These are phyloP conservation scores for Macrophya annulata DNA, from an alignment of 2,888 invertebrate genomes.

Conservation along the genomic window DNA sequence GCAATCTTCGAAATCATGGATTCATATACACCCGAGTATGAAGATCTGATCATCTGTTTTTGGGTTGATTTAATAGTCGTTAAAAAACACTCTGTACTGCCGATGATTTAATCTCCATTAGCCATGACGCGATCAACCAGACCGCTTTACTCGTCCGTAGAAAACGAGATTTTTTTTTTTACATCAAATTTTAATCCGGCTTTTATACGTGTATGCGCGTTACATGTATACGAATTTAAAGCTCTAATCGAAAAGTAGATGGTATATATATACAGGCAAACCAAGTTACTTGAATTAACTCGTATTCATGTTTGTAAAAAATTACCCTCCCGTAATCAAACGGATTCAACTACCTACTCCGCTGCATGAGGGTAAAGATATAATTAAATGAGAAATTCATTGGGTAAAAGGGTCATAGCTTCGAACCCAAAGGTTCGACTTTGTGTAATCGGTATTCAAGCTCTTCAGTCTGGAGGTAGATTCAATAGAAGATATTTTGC, in stretches of 20 bases:
- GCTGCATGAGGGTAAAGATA: neutral
- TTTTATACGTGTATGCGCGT: neutral
- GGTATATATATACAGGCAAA: neutral
- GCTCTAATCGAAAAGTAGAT: neutral
- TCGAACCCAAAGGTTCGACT: neutral
- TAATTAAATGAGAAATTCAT: slow-evolving; percentile 36
- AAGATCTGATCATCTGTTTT: neutral
- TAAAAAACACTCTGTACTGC: neutral
- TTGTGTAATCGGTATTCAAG: neutral
- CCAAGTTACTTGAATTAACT: slow-evolving; percentile 13
- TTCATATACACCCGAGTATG: neutral
- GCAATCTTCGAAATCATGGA: neutral
- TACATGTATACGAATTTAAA: neutral
- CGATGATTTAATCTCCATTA: slow-evolving; percentile 9
- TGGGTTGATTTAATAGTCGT: slow-evolving; percentile 9
- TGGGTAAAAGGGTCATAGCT: neutral
- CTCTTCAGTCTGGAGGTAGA: neutral
- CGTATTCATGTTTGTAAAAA: slow-evolving; percentile 16
- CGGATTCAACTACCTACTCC: neutral
- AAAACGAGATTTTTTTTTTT: neutral
- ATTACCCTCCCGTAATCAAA: slow-evolving; percentile 15
- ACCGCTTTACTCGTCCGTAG: neutral
- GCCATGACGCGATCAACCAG: neutral
- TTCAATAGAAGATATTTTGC: neutral
- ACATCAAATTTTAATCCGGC: slow-evolving; percentile 7